These are phyloP conservation scores for Frankliniella fusca DNA, from an alignment of 2,888 invertebrate genomes.

Conservation along the genomic window DNA sequence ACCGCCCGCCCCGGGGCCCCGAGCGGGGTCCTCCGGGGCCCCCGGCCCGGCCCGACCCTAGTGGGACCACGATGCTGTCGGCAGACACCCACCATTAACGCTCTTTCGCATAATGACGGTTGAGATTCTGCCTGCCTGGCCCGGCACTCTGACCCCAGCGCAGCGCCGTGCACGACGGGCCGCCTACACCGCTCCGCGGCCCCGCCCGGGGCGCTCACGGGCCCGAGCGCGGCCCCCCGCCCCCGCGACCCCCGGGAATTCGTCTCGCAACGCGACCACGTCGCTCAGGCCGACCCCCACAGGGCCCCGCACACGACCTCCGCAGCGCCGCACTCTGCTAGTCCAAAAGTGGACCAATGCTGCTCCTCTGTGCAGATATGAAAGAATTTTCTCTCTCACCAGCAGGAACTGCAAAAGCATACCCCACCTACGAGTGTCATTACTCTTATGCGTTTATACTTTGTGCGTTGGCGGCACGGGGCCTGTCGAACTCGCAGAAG, in stretches of 20 bases:
- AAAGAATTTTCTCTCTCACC: too few relatives aligned
- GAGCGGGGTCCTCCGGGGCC: conserved; percentile 13
- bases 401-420: too few relatives aligned
- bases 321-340: too few relatives aligned
- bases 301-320: too few relatives aligned
- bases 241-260: conserved; percentile 5
- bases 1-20: conserved; percentile 28
- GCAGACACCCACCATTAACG: conserved; percentile 24
- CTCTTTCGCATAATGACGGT: conserved; percentile 21
- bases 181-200: neutral
- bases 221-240: neutral
- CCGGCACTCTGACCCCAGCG: too few relatives aligned
- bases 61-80: conserved; percentile 32
- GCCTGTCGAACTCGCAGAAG: too few relatives aligned
- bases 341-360: too few relatives aligned
- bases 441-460: too few relatives aligned
- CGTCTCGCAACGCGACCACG: neutral
- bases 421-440: too few relatives aligned
- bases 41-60: neutral
- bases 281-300: neutral
- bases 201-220: conserved; percentile 2
- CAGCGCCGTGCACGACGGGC: neutral
- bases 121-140: neutral
- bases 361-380: too few relatives aligned
- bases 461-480: too few relatives aligned